Evolutionary conservation across 2,888 invertebrate genomes (phyloP), one percentile per base, ranked within the genome.

Genomic region (Scaptomyza polygonia): DNA sequence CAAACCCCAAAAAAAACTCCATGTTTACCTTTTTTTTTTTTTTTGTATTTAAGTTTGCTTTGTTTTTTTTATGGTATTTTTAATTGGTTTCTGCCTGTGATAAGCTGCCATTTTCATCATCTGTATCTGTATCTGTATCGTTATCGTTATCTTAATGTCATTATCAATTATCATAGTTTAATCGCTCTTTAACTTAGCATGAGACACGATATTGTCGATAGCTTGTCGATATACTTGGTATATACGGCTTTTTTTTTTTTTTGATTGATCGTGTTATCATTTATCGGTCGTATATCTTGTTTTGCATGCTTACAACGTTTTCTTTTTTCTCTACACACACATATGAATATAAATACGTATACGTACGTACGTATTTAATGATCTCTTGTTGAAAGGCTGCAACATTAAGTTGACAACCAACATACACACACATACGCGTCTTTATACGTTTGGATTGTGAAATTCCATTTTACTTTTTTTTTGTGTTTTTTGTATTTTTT

Each of bases 371-470:
- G 16, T 63, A 55, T 57, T 48, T 40, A 18, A 21, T 58, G 57
- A 59, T 62, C 52, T 54, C 52, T 21, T 48, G 61, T 53, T 47
- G 25, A 4, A 4, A 55, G 57, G 54, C 79, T 71, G 63, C 63
- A 84, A 84, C 79, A 81, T 83, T 78, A 78, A 77, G 66, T 67
- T 79, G 79, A 81, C 80, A 78, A 79, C 44, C 63, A 74, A 64
- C 55, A 61, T 14, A 48, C 56, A 63, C 42, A 63, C 42, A 61
- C 49, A 55, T 56, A 71, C 61, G 53, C 59, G 61, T 49, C 57
- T 36, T 63, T 58, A 63, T 53, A 56, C 52, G 51, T 8, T 72
- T 57, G 18, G 4, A 54, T 63, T 51, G 14, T 39, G 16, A 4
- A 9, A 5, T 36, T 47, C 34, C 6, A n/a, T 21, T 47, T 39